Percentiles rank a stretch among this genome's conserved stretches.
Evolutionary conservation across 1,140 invertebrate species (phyloP).

Genomic region (Hormaphis cornu): DNA sequence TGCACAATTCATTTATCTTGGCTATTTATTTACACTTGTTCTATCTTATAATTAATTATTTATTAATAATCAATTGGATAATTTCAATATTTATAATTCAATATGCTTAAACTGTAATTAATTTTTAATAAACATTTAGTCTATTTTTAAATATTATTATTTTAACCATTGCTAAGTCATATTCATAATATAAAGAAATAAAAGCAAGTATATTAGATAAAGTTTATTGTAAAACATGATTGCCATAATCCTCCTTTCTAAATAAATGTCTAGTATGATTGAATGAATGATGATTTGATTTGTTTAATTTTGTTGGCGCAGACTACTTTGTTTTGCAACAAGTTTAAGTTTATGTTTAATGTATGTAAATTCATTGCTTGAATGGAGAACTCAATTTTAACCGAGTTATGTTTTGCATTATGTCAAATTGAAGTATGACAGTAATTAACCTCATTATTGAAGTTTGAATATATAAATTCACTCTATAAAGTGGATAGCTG

Average conservation of each 20-base stretch:
- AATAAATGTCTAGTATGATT: neutral
- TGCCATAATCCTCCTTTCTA: slow-evolving; percentile 13
- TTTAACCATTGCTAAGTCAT: neutral
- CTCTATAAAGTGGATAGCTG: slow-evolving; percentile 3
- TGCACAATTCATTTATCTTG: neutral
- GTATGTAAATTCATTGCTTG: neutral
- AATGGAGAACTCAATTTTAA: neutral
- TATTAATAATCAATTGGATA: neutral
- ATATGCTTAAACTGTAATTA: no score
- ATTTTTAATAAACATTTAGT: no score
- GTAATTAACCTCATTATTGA: neutral
- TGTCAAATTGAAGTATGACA: neutral
- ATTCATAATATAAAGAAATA: neutral
- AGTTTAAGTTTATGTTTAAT: neutral
- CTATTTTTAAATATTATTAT: no score
- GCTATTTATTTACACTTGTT: neutral
- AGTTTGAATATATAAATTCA: neutral
- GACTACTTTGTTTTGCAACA: neutral
- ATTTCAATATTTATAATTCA: neutral
- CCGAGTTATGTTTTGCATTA: neutral
- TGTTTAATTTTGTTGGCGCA: neutral
- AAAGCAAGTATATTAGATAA: neutral
- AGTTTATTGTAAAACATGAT: neutral
- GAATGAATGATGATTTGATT: neutral
- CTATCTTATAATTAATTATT: neutral